Conservation (phyloP, 2,888 invertebrate genomes). For the Suillia variegata region DNA sequence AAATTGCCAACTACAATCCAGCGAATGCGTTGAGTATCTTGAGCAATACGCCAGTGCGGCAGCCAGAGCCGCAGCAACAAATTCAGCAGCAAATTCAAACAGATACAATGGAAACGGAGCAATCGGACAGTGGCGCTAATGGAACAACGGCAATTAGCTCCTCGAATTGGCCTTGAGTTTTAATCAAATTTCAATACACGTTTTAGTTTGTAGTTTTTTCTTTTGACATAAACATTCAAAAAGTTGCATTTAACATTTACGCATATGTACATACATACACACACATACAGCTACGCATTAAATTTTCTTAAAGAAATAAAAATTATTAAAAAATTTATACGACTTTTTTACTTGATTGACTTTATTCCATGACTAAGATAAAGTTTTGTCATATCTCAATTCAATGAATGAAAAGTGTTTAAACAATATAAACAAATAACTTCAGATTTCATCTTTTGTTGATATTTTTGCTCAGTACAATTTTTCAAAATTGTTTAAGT, state of each 20-base stretch:
- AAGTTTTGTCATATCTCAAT: too few species aligned
- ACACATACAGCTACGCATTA: too few species aligned
- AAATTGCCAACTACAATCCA: neutral
- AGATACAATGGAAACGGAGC: slow-evolving; percentile 21
- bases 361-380: too few species aligned
- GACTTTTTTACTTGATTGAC: too few species aligned
- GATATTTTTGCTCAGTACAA: too few species aligned
- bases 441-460: too few species aligned
- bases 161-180: slow-evolving; percentile 39
- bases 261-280: too few species aligned
- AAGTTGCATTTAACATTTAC: neutral
- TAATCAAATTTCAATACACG: neutral
- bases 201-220: neutral
- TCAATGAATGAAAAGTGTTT: too few species aligned
- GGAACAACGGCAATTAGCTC: slow-evolving; percentile 36
- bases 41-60: neutral
- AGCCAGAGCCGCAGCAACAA: neutral
- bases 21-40: neutral
- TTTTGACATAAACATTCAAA: neutral
- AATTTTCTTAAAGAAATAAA: too few species aligned
- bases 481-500: too few species aligned
- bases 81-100: slow-evolving; percentile 7
- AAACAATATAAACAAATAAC: too few species aligned
- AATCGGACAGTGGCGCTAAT: slow-evolving; percentile 42
- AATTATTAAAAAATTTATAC: too few species aligned